These are phyloP conservation scores for Mungos mungo DNA, from an alignment of 2,113 vertebrate genomes.

Conservation along the genomic window DNA sequence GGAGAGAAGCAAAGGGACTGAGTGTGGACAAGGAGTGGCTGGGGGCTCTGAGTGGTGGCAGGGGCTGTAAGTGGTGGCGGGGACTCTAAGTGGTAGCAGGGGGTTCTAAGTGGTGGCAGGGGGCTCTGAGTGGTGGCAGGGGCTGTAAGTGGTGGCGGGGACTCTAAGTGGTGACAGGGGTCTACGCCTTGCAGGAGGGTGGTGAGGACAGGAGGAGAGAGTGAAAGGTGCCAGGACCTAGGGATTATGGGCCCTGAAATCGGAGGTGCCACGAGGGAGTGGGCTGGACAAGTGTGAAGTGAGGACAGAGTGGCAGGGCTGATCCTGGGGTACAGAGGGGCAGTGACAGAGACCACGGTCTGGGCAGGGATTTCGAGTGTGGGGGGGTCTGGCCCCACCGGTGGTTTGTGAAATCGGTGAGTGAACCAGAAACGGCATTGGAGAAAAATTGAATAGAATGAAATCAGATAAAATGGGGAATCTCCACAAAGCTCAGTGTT, in stretches of 20 bases:
- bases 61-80: no score
- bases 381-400: not conserved
- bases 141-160: no score
- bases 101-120: no score
- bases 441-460: not conserved
- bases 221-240: not conserved
- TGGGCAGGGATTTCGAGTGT: not conserved
- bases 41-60: not conserved
- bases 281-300: not conserved
- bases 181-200: not conserved
- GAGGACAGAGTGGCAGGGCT: no score
- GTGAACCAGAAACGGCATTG: not conserved
- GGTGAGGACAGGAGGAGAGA: not conserved
- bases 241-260: not conserved
- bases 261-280: fast-evolving
- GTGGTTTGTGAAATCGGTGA: not conserved
- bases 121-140: no score
- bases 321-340: no score
- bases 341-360: not conserved
- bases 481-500: not conserved
- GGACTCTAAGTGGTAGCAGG: no score
- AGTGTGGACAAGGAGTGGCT: not conserved
- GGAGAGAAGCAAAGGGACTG: no score
- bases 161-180: no score
- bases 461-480: no score